A percentile compares a stretch with the other conserved stretches of the same genome.
Conservation (phyloP, 2,888 invertebrate species). For the Tipula vernalis region DNA sequence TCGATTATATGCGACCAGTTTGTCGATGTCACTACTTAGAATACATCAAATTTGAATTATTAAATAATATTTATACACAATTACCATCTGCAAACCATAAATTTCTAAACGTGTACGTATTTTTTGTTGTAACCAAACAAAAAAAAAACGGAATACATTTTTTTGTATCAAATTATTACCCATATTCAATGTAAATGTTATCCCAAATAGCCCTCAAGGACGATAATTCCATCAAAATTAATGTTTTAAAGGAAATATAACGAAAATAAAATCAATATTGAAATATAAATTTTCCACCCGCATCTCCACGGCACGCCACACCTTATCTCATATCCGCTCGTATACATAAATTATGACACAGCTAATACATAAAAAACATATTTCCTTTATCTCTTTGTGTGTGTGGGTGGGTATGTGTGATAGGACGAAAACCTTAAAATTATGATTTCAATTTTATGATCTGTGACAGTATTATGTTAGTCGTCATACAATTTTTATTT, state of each 20-base stretch:
- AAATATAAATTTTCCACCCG: background rate
- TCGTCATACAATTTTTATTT: background rate
- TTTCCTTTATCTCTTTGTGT: background rate
- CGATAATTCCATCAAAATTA: background rate
- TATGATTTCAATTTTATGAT: background rate
- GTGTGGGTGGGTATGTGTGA: background rate
- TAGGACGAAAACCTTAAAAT: background rate
- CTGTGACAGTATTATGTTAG: background rate
- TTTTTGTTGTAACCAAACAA: background rate
- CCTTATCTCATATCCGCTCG: background rate
- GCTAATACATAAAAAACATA: background rate
- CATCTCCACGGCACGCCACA: background rate
- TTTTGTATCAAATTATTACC: background rate
- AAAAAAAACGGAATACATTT: background rate
- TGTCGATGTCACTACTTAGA: no score
- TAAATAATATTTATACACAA: background rate
- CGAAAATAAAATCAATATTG: background rate
- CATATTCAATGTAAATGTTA: background rate
- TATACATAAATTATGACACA: background rate
- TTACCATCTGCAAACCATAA: background rate
- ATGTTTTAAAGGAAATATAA: background rate
- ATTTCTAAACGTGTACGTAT: background rate
- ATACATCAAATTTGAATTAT: background rate
- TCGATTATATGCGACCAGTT: no score
- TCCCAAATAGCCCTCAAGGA: background rate